Conservation (phyloP, 1,140 invertebrate genomes). For the Colletes latitarsis region DNA sequence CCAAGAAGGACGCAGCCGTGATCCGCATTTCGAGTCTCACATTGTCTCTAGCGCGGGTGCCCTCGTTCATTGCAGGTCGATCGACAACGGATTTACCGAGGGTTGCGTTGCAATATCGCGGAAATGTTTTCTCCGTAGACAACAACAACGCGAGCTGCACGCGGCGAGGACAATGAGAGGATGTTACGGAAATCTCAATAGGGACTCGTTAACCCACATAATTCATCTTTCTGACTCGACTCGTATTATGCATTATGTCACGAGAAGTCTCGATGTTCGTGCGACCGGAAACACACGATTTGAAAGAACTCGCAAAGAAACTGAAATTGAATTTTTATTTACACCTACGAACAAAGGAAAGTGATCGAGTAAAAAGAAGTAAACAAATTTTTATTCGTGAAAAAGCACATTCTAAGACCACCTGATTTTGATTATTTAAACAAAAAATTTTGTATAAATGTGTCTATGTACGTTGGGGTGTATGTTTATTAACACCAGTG, state of each 20-base stretch:
- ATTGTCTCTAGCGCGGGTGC: constrained; percentile 46
- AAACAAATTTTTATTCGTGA: too few species aligned
- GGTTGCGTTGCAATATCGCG: constrained; percentile 26
- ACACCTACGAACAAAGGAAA: too few species aligned
- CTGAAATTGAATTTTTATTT: too few species aligned
- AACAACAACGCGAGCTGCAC: constrained; percentile 22
- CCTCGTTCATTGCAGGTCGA: constrained; percentile 36
- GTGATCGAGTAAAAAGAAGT: too few species aligned
- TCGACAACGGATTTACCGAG: constrained; percentile 36
- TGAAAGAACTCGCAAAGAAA: too few species aligned
- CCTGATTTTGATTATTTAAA: too few species aligned
- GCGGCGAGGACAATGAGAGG: constrained; percentile 8
- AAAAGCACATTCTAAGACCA: too few species aligned
- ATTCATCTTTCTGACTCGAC: background rate
- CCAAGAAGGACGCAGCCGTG: constrained; percentile 33
- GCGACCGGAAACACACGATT: background rate
- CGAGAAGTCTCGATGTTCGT: background rate
- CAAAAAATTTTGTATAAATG: too few species aligned
- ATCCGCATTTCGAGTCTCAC: constrained; percentile 49
- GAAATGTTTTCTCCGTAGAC: constrained; percentile 26
- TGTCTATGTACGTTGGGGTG: too few species aligned
- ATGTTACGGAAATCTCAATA: constrained; percentile 24
- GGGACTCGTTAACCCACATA: constrained; percentile 38
- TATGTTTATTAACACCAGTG: too few species aligned
- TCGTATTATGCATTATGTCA: too few species aligned